Evolutionary conservation across 2,888 invertebrate species (phyloP).

Genomic region (Trimorus sp.): DNA sequence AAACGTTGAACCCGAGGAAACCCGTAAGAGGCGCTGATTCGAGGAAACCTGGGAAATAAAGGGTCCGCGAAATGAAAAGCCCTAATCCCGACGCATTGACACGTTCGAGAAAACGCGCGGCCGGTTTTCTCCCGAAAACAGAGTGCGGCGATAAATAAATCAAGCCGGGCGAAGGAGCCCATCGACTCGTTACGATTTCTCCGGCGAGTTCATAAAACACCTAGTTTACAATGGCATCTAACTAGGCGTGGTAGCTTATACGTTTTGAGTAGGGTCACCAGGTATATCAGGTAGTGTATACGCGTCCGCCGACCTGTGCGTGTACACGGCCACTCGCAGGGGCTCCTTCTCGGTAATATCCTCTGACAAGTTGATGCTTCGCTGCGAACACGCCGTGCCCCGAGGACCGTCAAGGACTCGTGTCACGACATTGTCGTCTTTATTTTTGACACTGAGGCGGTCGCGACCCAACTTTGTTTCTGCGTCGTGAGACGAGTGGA

Average conservation of each 20-base stretch:
- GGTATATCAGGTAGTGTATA: slow-evolving; percentile 70
- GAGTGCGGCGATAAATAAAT: slow-evolving; percentile 42
- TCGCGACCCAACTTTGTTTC: slow-evolving; percentile 43
- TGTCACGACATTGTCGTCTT: slow-evolving; percentile 68
- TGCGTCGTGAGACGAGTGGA: slow-evolving; percentile 1
- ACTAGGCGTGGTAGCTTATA: slow-evolving; percentile 77
- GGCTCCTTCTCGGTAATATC: slow-evolving; percentile 71
- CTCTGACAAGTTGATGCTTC: slow-evolving; percentile 76
- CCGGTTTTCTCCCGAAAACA: slow-evolving; percentile 31
- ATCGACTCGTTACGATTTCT: slow-evolving; percentile 62
- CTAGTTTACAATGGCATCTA: slow-evolving; percentile 75
- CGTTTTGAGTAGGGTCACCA: slow-evolving; percentile 78
- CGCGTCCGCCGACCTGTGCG: slow-evolving; percentile 40
- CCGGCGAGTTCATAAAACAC: slow-evolving; percentile 61
- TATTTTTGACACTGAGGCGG: slow-evolving; percentile 57
- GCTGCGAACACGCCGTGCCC: slow-evolving; percentile 70
- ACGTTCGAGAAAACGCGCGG: neutral
- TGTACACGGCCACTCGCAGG: slow-evolving; percentile 65
- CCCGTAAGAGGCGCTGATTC: too few relatives aligned
- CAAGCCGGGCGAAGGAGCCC: slow-evolving; percentile 18
- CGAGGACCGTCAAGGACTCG: slow-evolving; percentile 72
- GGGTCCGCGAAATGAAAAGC: too few relatives aligned
- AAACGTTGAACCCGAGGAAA: too few relatives aligned
- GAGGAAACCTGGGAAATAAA: too few relatives aligned
- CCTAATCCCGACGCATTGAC: too few relatives aligned